Evolutionary conservation across 23 tunicate genomes (phyloP).

Genomic region (Ascidia mentula): DNA sequence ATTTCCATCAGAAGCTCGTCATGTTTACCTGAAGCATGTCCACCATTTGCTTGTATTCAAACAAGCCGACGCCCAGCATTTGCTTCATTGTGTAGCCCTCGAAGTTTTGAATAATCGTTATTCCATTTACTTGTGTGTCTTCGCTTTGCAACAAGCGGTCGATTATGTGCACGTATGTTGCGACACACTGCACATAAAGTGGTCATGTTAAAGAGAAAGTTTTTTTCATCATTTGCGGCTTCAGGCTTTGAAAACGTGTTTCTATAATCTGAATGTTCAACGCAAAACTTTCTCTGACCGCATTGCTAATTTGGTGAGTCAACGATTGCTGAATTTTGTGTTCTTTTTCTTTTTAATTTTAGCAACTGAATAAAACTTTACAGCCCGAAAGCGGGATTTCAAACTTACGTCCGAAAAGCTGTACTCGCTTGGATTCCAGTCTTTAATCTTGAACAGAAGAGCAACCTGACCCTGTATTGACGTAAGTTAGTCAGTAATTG

Average conservation of each 20-base stretch:
- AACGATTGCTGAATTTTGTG: too few relatives aligned
- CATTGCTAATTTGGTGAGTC: too few relatives aligned
- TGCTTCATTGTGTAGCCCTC: conserved; percentile 29
- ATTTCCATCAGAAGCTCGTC: too few relatives aligned
- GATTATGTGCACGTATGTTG: conserved; percentile 22
- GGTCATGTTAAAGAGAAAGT: too few relatives aligned
- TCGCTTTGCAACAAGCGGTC: conserved; percentile 32
- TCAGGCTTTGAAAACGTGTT: too few relatives aligned
- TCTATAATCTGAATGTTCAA: too few relatives aligned
- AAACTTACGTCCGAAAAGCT: conserved; percentile 34
- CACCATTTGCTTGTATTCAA: conserved; percentile 41
- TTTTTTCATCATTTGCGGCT: too few relatives aligned
- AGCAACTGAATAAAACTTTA: too few relatives aligned
- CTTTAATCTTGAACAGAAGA: conserved; percentile 27
- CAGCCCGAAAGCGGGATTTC: too few relatives aligned
- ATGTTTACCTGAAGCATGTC: conserved; percentile 41
- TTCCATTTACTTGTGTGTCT: conserved; percentile 42
- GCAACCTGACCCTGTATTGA: conserved; percentile 54
- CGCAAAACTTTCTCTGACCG: too few relatives aligned
- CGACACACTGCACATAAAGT: conserved; percentile 35
- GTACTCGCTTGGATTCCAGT: conserved; percentile 37
- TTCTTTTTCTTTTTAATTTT: too few relatives aligned
- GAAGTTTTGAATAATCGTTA: conserved; percentile 29
- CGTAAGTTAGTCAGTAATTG: too few relatives aligned
- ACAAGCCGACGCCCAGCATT: conserved; percentile 37